These are phyloP conservation scores for Coremacera marginata DNA, from an alignment of 2,888 invertebrate species.

Conservation along the genomic window DNA sequence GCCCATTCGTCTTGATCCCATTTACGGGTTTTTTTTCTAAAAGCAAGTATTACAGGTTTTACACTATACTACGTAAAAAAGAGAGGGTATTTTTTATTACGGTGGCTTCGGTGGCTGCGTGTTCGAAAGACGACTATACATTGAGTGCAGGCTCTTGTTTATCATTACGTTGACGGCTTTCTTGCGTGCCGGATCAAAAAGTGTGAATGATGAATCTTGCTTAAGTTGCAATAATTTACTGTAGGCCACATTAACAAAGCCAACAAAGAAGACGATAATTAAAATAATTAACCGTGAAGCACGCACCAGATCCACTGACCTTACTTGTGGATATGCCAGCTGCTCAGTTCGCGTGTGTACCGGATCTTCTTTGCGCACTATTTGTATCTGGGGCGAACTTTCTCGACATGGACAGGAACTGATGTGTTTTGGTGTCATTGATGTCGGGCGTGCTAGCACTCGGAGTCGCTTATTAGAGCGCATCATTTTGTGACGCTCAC, in stretches of 20 bases:
- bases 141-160: constrained; percentile 49
- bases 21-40: constrained; percentile 5
- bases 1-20: neutral
- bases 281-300: neutral
- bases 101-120: constrained; percentile 43
- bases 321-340: constrained; percentile 47
- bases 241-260: neutral
- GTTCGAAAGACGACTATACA: constrained; percentile 54
- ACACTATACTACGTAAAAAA: neutral
- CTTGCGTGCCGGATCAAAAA: constrained; percentile 18
- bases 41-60: neutral
- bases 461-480: neutral
- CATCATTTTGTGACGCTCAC: constrained; percentile 14
- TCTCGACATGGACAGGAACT: constrained; percentile 15
- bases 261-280: constrained; percentile 3
- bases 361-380: constrained; percentile 35
- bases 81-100: constrained; percentile 23
- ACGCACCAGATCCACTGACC: constrained; percentile 39
- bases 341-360: constrained; percentile 49
- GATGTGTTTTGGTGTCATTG: neutral
- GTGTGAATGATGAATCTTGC: neutral
- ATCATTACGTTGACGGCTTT: constrained; percentile 47
- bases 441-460: neutral
- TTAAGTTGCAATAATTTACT: constrained; percentile 35
- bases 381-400: neutral